Evolutionary conservation across 2,888 invertebrate genomes (phyloP).

Genomic region (Acheta domesticus): DNA sequence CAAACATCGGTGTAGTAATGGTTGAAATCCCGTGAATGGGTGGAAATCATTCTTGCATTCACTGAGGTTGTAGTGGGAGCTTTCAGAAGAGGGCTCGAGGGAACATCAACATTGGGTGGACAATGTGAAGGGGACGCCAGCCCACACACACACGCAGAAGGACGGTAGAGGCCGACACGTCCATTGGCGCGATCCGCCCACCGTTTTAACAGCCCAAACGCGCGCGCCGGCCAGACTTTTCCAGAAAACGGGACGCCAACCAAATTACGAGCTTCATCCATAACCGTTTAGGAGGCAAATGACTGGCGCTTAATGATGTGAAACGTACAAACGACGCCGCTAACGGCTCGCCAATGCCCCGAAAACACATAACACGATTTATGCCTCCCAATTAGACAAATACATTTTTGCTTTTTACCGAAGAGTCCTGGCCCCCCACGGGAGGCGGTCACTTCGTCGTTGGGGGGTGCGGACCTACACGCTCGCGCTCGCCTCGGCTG

Average conservation of each 20-base stretch:
- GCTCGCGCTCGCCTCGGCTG: too few relatives aligned
- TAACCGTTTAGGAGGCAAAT: background rate
- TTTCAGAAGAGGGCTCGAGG: too few relatives aligned
- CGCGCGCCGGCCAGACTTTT: background rate
- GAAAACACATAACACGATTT: constrained; percentile 18
- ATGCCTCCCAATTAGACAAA: background rate
- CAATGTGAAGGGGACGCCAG: too few relatives aligned
- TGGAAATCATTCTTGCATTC: too few relatives aligned
- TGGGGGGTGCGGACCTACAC: too few relatives aligned
- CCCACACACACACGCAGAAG: too few relatives aligned
- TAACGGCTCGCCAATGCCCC: background rate
- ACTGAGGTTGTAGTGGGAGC: too few relatives aligned
- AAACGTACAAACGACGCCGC: constrained; percentile 6
- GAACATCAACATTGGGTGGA: too few relatives aligned
- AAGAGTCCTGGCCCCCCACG: background rate
- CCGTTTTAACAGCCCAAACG: background rate
- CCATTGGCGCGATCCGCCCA: background rate
- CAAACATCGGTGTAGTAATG: too few relatives aligned
- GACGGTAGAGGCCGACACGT: too few relatives aligned
- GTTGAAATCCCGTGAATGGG: too few relatives aligned
- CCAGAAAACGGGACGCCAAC: constrained; percentile 6
- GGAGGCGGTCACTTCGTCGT: background rate
- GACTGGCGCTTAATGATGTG: constrained; percentile 1
- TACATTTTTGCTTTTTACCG: background rate
- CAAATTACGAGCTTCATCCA: constrained; percentile 18